Conservation (phyloP, 2,888 invertebrate genomes). For the Platycheirus rosarum region DNA sequence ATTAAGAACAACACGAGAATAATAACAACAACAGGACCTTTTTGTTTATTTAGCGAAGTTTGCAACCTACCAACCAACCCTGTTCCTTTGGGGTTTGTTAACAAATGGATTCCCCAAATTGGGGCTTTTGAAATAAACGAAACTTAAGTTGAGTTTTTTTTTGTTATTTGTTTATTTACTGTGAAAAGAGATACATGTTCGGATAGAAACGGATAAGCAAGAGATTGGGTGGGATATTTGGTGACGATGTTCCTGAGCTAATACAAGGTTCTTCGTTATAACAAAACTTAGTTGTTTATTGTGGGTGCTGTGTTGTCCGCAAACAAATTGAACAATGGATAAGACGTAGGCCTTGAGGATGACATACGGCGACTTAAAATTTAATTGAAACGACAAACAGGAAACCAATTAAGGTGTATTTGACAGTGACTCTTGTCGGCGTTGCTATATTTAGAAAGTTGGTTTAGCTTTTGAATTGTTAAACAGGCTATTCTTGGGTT, state of each 20-base stretch:
- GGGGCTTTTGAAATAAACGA: neutral
- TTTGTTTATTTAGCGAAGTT: conserved; percentile 11
- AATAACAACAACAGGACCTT: neutral
- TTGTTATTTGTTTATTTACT: neutral
- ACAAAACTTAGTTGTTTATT: neutral
- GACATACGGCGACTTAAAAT: conserved; percentile 4
- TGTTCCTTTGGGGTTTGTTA: neutral
- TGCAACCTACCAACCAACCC: neutral
- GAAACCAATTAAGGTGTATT: conserved; percentile 17
- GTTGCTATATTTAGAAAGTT: too few species aligned
- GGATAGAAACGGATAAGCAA: neutral
- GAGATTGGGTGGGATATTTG: neutral
- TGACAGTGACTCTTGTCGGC: too few species aligned
- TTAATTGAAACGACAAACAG: conserved; percentile 23
- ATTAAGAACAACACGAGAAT: conserved; percentile 40
- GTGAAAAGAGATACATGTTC: neutral
- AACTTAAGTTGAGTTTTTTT: neutral
- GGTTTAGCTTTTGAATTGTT: too few species aligned
- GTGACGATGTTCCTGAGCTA: neutral
- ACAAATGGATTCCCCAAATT: neutral
- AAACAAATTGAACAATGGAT: conserved; percentile 26
- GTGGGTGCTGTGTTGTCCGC: neutral
- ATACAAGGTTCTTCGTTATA: neutral
- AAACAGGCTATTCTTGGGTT: too few species aligned
- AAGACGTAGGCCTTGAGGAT: conserved; percentile 3